Evolutionary conservation across 2,888 invertebrate species (phyloP), one percentile per base, ranked within the genome.

Genomic region (Caenorhabditis sp.): DNA sequence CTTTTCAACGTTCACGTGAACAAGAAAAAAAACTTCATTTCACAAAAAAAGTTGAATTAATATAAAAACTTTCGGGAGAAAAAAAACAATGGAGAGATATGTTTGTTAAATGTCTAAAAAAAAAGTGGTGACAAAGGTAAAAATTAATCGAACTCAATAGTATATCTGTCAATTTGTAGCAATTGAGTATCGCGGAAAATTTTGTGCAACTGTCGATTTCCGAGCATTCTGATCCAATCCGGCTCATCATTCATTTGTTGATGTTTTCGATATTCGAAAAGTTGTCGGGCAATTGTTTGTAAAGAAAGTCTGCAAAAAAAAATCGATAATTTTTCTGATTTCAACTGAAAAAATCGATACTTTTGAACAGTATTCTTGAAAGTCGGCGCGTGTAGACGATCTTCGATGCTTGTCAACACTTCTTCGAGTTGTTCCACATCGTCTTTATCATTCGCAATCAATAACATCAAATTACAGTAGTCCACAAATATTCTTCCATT

Each of bases 401-500:
- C 58, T 31, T 73, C 69, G n/a, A 78, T n/a, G 19, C 51, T 66
- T 1, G 62, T 58, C n/a, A 78, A 58, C 21, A 72, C 26, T 10
- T 73, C 72, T 8, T 61, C 24, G 21, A 64, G 27, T 0, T 27
- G 12, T 14, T 62, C 53, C 5, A 64, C 72, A 21, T 10, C n/a
- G 1, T 68, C 72, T 24, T 31, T 67, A 10, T 62, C 67, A 17
- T 59, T 62, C 50, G 70, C 70, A 53, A 69, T 36, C 31, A 65
- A 53, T 24, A 62, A 51, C 3, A 67, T 24, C 14, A 75, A 43
- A 24, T 64, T 21, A 50, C 66, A 67, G 57, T 79, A 81, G 58
- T 81, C 77, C n/a, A 68, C 65, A 67, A 78, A 81, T 24, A 81
- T 51, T 63, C 67, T 71, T 24, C 81, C 81, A 23, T 66, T 69